A percentile compares a stretch with the other conserved stretches of the same genome.
These are phyloP conservation scores for Ctenodactylus gundi DNA, from an alignment of 2,113 vertebrate genomes.

Conservation along the genomic window DNA sequence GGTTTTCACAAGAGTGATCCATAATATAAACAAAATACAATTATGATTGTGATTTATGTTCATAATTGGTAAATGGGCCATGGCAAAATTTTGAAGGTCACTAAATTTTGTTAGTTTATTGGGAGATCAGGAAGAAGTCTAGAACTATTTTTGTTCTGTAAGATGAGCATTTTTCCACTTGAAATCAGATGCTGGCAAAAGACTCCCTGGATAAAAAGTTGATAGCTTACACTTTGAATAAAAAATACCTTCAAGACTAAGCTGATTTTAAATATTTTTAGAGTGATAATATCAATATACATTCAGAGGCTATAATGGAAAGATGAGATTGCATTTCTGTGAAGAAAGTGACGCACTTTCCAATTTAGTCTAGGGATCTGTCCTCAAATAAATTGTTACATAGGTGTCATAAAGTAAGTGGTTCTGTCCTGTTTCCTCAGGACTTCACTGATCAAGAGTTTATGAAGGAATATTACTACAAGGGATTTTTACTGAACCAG, in stretches of 20 bases:
- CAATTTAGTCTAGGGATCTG: background rate
- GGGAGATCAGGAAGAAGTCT: background rate
- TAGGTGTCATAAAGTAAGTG: background rate
- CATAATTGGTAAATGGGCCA: background rate
- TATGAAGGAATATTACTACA: background rate
- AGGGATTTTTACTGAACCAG: conserved; percentile 28
- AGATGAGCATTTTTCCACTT: background rate
- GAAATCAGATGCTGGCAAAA: background rate
- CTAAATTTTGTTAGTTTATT: background rate
- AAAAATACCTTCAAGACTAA: background rate
- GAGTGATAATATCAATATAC: background rate
- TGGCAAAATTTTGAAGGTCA: background rate
- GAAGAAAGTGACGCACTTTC: background rate
- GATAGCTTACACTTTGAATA: background rate
- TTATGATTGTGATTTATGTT: background rate
- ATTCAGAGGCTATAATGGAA: background rate
- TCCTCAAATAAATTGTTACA: background rate
- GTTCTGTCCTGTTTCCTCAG: background rate
- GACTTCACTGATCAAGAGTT: background rate
- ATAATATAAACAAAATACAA: background rate
- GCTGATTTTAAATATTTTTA: conserved; percentile 33
- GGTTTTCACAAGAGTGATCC: background rate
- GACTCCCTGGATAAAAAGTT: background rate
- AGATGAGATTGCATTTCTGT: conserved; percentile 26
- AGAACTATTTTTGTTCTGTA: background rate